phyloP scores from a whole-genome alignment of 1,140 invertebrate genomes.

The Oscheius sp. region DNA sequence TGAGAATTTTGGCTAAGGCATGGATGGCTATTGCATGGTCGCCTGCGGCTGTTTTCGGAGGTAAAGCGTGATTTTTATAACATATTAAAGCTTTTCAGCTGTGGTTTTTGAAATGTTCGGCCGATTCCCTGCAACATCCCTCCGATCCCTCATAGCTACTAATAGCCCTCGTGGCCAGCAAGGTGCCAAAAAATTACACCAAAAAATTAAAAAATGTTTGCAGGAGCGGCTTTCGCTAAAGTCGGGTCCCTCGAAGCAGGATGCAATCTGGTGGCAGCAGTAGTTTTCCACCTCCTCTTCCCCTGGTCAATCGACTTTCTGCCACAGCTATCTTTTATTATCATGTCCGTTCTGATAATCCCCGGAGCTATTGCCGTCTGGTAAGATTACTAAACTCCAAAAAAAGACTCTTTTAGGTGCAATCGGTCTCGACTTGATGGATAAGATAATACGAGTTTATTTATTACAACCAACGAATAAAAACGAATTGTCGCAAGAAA shows the following conservation, averaged over 20 bases:
- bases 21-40: conserved; percentile 9
- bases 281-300: conserved; percentile 22
- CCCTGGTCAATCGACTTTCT: conserved; percentile 24
- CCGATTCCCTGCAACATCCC: conserved; percentile 7
- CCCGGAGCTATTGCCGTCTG: conserved; percentile 12
- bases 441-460: too few species aligned
- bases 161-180: conserved; percentile 6
- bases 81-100: neutral
- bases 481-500: too few species aligned
- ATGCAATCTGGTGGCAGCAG: conserved; percentile 27
- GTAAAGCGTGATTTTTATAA: neutral
- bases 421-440: too few species aligned
- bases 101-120: conserved; percentile 20
- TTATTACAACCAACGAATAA: too few species aligned
- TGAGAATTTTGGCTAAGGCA: neutral
- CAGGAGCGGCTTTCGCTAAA: conserved; percentile 14
- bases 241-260: conserved; percentile 26
- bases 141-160: neutral
- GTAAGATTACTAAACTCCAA: too few species aligned
- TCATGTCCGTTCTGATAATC: conserved; percentile 21
- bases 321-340: conserved; percentile 28
- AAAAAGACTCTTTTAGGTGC: too few species aligned
- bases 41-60: neutral
- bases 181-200: neutral
- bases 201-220: neutral